phyloP scores from a whole-genome alignment of 2,888 invertebrate genomes.

The Pristionchus entomophagus region DNA sequence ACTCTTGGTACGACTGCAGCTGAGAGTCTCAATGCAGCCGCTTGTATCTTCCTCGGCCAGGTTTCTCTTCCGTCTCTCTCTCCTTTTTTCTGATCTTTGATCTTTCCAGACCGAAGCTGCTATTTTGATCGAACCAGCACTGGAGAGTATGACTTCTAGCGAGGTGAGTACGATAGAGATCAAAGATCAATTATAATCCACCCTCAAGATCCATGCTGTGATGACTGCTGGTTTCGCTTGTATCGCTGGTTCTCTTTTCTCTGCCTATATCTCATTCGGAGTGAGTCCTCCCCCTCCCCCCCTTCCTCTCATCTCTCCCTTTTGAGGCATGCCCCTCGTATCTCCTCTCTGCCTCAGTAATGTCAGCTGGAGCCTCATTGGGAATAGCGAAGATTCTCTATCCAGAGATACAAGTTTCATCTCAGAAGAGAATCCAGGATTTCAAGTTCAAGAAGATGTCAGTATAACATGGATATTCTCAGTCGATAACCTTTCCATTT shows the following conservation, averaged over 20 bases:
- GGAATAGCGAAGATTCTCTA: conserved; percentile 91
- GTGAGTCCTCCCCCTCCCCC: conserved; percentile 47
- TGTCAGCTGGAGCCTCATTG: conserved; percentile 94
- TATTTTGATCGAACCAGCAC: conserved; percentile 88
- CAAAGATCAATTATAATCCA: background rate
- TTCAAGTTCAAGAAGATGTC: conserved; percentile 82
- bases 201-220: conserved; percentile 82
- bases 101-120: conserved; percentile 87
- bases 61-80: conserved; percentile 78
- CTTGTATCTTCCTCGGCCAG: conserved; percentile 94
- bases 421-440: conserved; percentile 83
- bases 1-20: conserved; percentile 90
- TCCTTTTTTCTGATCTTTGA: background rate
- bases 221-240: conserved; percentile 96
- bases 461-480: background rate
- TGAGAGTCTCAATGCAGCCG: conserved; percentile 92
- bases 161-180: conserved; percentile 83
- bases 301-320: background rate
- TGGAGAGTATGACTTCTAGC: conserved; percentile 88
- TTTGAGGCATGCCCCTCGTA: conserved; percentile 84
- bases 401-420: conserved; percentile 89
- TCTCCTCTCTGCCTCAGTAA: conserved; percentile 91
- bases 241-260: conserved; percentile 91
- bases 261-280: conserved; percentile 88
- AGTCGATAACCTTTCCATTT: background rate